Evolutionary conservation across 2,113 vertebrate species (phyloP).

Genomic region (Pseudorectes ferrugineus): DNA sequence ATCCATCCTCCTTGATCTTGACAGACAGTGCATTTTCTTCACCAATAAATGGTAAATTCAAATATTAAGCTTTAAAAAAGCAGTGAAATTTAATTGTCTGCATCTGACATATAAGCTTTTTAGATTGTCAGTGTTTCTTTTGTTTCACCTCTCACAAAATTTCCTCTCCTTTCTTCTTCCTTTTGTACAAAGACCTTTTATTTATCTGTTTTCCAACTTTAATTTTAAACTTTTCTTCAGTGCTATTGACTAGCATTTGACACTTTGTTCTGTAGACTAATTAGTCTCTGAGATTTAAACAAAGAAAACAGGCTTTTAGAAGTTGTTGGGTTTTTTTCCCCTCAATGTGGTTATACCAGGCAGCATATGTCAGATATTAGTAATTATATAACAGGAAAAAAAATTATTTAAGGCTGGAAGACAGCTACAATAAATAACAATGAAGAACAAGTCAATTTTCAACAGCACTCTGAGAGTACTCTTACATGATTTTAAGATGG

Average conservation of each 20-base stretch:
- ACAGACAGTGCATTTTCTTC: not conserved
- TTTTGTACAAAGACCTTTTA: not conserved
- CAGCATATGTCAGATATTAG: not conserved
- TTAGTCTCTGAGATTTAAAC: not conserved
- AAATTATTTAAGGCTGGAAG: not conserved
- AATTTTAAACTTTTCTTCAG: not conserved
- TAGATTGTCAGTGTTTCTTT: not conserved
- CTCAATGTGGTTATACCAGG: not conserved
- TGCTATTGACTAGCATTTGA: not conserved
- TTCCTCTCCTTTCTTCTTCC: not conserved
- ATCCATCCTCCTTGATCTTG: not conserved
- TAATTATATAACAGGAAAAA: not conserved
- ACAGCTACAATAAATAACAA: not conserved
- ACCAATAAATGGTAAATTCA: not conserved
- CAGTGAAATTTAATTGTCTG: not conserved
- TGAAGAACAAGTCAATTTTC: not conserved
- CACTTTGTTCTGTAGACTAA: not conserved
- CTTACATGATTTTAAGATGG: not conserved
- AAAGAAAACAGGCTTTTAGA: not conserved
- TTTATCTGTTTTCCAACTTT: not conserved
- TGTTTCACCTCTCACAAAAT: not conserved
- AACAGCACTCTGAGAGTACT: not conserved
- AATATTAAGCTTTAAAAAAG: not conserved
- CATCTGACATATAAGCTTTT: not conserved
- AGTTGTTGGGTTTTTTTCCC: not conserved